Evolutionary conservation across 2,797 vertebrate species (phyloP), one percentile per base, ranked within the genome.

Genomic region (Morelia viridis): DNA sequence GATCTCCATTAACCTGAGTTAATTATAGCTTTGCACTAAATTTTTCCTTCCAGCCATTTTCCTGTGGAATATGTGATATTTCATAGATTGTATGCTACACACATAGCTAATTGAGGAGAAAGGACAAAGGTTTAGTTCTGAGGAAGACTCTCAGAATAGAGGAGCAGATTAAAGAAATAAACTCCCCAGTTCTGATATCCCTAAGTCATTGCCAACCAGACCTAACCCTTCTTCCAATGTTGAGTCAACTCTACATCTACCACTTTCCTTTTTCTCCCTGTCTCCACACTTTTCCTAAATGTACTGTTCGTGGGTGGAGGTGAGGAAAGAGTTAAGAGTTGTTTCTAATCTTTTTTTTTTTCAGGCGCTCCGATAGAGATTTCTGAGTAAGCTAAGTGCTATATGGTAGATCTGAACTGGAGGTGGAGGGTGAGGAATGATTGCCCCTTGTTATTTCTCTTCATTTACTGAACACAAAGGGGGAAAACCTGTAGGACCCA

Each of bases 1-100:
- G 94, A 93, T 96, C 94, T 96, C 97, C 95, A 95, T 96, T 97
- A 97, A 94, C 94, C 95, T 93, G 90, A 91, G 95, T 93, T 96
- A 95, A 96, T 96, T 94, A 95, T 91, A 95, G 92, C 91, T 95
- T 94, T 94, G 57, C 92, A 92, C 94, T 95, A 94, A 94, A 92
- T 53, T 94, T 96, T 92, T 94, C 89, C 71, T 94, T 95, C 89
- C 92, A 93, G 92, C 88, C 95, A 71, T 92, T 95, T 94, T 28
- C 80, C 92, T 8, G 71, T 83, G 80, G 56, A 91, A 93, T 92
- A 89, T 92, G 85, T 90, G 93, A 95, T 92, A 88, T 83, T 94
- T 90, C 83, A n/a, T n/a, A 89, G 88, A 95, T 89, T 83, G 85
- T 90, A 91, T 53, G 84, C 17, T 90, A 90, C 91, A 91, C 65